Evolutionary conservation across 1,140 invertebrate genomes (phyloP), one percentile per base, ranked within the genome.

Genomic region (Monochamus saltuarius): DNA sequence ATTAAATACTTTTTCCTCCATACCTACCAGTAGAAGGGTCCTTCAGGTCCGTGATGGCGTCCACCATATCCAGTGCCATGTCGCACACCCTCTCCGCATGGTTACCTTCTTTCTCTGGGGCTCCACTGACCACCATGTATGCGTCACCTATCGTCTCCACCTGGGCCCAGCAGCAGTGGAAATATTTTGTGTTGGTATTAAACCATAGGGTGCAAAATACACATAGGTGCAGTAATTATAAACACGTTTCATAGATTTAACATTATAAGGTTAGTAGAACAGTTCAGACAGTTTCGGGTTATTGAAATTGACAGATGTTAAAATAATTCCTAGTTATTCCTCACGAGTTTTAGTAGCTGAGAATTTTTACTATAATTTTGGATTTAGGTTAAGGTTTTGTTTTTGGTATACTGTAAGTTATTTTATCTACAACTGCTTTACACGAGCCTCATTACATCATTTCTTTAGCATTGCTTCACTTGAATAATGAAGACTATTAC

Each of bases 111-210:
- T 89, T 88, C 57, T 95, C 92, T 0, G 96, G 96, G 10, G 95
- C 92, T 0, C 96, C 97, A 11, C 91, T 94, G 1, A 98, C 94
- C 1, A 97, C 93, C 94, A 98, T 97, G 72, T 98, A 97, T 0
- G 95, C 94, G 74, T 97, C 94, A 0, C 95, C 95, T 67, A 98
- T 97, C 0, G 95, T 98, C 79, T 98, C 96, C 7, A 98, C 93
- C 92, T 95, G 66, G 39, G 53, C 29, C 43, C 61, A 58, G 62
- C 59, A 61, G 46, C 58, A 54, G 43, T 37, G 17, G 10, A 40
- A 35, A 36, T 36, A 47, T 13, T 47, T 47, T 47, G 58, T 13
- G 34, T 50, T 49, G 38, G 29, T 56, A 19, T 43, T 38, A 55
- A 39, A 47, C 29, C 49, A 51, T 51, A 51, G 10, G 19, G 59